phyloP scores from a whole-genome alignment of 64 coral and sea anemone genomes.

The Stichodactyla helianthus region DNA sequence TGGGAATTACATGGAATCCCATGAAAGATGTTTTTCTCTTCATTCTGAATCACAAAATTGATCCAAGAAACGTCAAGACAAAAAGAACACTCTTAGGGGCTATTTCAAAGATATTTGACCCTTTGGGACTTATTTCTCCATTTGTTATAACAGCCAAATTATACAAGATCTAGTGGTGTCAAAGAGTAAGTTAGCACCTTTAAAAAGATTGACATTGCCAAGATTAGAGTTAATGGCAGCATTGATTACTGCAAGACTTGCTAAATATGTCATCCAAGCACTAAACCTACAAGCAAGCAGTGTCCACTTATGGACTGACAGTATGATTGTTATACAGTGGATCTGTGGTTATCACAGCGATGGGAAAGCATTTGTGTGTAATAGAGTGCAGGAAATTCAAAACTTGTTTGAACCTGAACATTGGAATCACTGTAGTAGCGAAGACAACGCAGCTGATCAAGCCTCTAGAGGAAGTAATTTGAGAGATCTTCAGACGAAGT shows the following conservation, averaged over 20 bases:
- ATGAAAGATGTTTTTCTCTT: neutral
- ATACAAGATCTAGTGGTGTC: slow-evolving; percentile 48
- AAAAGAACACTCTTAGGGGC: slow-evolving; percentile 28
- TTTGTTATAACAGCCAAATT: slow-evolving; percentile 40
- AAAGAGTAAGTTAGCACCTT: slow-evolving; percentile 36
- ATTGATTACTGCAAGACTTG: neutral
- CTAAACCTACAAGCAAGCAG: neutral
- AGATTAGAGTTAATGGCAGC: slow-evolving; percentile 44
- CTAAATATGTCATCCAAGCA: neutral
- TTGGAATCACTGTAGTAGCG: slow-evolving; percentile 1
- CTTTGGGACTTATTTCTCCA: slow-evolving; percentile 38
- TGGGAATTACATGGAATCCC: slow-evolving; percentile 30
- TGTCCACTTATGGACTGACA: neutral
- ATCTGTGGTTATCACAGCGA: neutral
- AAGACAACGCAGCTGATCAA: slow-evolving; percentile 20
- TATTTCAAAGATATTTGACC: slow-evolving; percentile 42
- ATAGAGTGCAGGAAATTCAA: slow-evolving; percentile 44
- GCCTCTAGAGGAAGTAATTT: neutral
- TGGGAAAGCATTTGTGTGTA: slow-evolving; percentile 23
- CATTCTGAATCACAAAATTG: neutral
- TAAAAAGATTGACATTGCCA: slow-evolving; percentile 27
- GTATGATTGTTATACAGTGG: neutral
- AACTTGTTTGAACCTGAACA: slow-evolving; percentile 15
- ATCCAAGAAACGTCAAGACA: slow-evolving; percentile 15
- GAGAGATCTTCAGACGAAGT: neutral